Evolutionary conservation across 2,888 invertebrate species (phyloP).

Genomic region (Blera fallax): DNA sequence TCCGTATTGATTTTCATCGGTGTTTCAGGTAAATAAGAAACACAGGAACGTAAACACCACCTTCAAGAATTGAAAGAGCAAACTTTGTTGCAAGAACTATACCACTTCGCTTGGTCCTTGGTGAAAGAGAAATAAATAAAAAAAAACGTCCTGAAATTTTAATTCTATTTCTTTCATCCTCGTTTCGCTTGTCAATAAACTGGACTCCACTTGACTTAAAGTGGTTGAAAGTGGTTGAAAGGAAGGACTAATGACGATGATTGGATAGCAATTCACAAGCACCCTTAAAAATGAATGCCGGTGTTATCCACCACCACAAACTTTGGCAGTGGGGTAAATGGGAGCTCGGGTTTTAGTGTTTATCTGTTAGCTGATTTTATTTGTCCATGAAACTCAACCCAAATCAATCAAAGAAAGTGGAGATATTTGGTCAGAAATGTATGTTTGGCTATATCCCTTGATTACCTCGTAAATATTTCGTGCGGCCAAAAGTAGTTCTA

Average conservation of each 20-base stretch:
- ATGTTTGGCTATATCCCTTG: neutral
- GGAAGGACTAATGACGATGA: neutral
- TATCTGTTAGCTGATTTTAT: slow-evolving; percentile 1
- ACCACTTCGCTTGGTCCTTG: neutral
- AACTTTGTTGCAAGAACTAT: neutral
- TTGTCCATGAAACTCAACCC: slow-evolving; percentile 1
- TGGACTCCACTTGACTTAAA: neutral
- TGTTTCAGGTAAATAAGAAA: neutral
- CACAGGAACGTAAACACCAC: neutral
- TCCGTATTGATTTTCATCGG: neutral
- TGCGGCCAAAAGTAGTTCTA: neutral
- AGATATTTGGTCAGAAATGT: neutral
- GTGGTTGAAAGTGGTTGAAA: neutral
- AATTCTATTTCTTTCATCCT: neutral
- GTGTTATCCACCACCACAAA: neutral
- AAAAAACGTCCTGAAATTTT: neutral
- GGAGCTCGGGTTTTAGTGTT: neutral
- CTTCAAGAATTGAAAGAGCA: neutral
- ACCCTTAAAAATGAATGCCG: neutral
- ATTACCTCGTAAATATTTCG: slow-evolving; percentile 17
- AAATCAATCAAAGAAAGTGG: slow-evolving; percentile 28
- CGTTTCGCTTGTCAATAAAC: neutral
- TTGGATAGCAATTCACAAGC: neutral
- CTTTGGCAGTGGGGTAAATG: neutral
- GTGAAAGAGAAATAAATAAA: neutral